These are phyloP conservation scores for Xestoiulus laeticollis DNA, from an alignment of 2,888 invertebrate genomes.

Conservation along the genomic window DNA sequence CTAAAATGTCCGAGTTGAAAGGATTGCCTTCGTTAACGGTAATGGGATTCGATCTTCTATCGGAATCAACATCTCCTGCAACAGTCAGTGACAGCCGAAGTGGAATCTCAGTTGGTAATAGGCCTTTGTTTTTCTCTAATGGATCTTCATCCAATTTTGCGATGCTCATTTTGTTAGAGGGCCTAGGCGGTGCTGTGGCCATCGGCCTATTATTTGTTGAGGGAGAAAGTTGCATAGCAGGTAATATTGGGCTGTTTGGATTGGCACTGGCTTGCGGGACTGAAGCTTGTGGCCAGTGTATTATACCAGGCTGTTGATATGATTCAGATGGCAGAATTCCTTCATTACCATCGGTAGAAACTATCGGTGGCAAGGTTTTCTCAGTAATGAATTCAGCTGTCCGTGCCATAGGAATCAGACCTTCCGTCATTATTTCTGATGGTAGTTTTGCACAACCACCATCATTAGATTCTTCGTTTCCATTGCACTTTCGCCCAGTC, in stretches of 20 bases:
- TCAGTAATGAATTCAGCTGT: background rate
- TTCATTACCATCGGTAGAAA: background rate
- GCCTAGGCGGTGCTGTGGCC: background rate
- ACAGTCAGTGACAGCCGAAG: slow-evolving; percentile 60
- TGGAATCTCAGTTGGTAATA: slow-evolving; percentile 58
- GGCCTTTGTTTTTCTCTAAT: background rate
- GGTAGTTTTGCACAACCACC: background rate
- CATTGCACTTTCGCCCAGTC: background rate
- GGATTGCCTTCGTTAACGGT: slow-evolving; percentile 47
- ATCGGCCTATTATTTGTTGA: background rate
- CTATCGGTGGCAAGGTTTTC: background rate
- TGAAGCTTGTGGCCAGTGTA: background rate
- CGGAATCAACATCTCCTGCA: slow-evolving; percentile 57
- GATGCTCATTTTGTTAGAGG: background rate
- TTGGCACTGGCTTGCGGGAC: background rate
- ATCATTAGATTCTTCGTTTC: background rate
- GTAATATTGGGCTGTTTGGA: background rate
- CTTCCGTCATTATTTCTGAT: background rate
- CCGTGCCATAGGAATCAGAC: background rate
- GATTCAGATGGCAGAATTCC: background rate
- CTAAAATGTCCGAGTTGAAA: slow-evolving; percentile 24
- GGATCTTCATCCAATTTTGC: slow-evolving; percentile 52
- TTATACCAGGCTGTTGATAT: background rate
- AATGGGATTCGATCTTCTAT: slow-evolving; percentile 54
- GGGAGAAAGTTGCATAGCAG: background rate